phyloP scores from a whole-genome alignment of 2,113 vertebrate species.

The Sylvia atricapilla region DNA sequence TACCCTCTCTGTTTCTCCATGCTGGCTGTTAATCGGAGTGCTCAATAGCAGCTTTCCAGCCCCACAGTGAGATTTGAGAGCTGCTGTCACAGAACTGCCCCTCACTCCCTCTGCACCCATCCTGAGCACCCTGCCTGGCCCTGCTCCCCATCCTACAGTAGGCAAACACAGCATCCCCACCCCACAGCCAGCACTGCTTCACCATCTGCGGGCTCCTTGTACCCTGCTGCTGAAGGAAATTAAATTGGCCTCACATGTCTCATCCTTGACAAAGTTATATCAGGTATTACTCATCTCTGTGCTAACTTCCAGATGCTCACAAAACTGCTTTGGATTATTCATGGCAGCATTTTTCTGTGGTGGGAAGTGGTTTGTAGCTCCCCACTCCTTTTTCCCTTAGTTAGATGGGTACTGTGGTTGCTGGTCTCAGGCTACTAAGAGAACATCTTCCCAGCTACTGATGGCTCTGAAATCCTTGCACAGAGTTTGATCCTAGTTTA shows the following conservation, averaged over 20 bases:
- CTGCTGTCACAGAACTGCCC: not conserved
- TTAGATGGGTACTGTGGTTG: not conserved
- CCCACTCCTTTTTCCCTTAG: not conserved
- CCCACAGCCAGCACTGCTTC: not conserved
- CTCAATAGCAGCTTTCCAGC: not conserved
- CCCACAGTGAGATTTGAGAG: conserved; percentile 33
- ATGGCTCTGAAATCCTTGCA: not conserved
- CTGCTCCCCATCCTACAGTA: rapidly evolving
- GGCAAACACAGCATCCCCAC: not conserved
- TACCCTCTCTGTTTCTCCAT: not conserved
- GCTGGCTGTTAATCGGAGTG: not conserved
- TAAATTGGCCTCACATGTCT: not conserved
- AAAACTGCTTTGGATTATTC: not conserved
- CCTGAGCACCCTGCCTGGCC: not conserved
- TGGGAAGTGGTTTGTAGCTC: not conserved
- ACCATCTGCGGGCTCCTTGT: not conserved
- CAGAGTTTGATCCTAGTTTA: not conserved
- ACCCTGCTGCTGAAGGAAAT: not conserved
- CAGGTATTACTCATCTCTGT: conserved; percentile 17
- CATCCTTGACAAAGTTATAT: not conserved
- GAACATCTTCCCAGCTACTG: not conserved
- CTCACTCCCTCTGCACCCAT: not conserved
- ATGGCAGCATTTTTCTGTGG: not conserved
- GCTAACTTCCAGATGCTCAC: conserved; percentile 14
- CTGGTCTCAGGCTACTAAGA: not conserved